Evolutionary conservation across 2,888 invertebrate species (phyloP).

Genomic region (Rambutsinella grinnellia): DNA sequence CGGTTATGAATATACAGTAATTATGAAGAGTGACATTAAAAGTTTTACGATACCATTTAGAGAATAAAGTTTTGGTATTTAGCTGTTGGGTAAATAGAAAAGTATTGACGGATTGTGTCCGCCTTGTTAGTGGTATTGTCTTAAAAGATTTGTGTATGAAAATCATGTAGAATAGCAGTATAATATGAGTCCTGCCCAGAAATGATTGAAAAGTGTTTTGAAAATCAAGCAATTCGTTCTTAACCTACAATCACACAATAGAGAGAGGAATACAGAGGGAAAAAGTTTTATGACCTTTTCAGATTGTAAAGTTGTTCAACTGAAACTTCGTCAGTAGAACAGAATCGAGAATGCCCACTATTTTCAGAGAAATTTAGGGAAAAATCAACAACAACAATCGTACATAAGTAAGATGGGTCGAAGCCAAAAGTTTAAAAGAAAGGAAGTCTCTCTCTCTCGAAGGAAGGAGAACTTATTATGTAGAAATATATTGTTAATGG

Average conservation of each 20-base stretch:
- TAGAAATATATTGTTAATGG: neutral
- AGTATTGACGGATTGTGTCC: too few relatives aligned
- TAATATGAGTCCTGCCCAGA: too few relatives aligned
- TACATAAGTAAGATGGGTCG: neutral
- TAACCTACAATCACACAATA: too few relatives aligned
- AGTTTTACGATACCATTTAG: neutral
- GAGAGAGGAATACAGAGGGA: too few relatives aligned
- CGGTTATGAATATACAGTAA: neutral
- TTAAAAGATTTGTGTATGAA: too few relatives aligned
- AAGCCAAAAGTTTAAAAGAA: neutral
- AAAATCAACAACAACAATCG: neutral
- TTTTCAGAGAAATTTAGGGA: neutral
- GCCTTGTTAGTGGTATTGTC: too few relatives aligned
- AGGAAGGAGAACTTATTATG: neutral
- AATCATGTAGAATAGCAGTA: too few relatives aligned
- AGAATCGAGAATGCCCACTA: neutral
- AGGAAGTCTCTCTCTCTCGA: too few relatives aligned
- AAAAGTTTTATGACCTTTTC: constrained; percentile 34
- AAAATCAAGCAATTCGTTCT: too few relatives aligned
- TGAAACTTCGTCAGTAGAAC: neutral
- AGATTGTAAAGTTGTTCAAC: constrained; percentile 25
- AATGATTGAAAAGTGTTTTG: too few relatives aligned
- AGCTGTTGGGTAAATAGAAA: too few relatives aligned
- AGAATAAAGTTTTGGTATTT: too few relatives aligned
- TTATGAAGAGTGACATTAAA: neutral